Evolutionary conservation across 2,888 invertebrate species (phyloP), one percentile per base, ranked within the genome.

Genomic region (Cheilosia grossa): DNA sequence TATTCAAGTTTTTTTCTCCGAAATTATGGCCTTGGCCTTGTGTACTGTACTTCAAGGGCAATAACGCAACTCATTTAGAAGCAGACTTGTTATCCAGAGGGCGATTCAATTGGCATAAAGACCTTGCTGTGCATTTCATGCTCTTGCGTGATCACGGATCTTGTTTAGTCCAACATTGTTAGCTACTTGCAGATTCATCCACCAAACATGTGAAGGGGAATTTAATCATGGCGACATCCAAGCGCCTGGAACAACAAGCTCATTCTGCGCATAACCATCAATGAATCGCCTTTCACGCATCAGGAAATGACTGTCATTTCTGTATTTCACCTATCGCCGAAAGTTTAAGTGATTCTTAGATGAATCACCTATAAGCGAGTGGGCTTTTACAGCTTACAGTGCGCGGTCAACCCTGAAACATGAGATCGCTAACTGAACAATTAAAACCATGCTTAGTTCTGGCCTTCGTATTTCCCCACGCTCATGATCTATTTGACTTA

Each of bases 341-440:
- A 40, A 1, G 27, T 27, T 61, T 17, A 21, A 51, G 61, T 5
- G 51, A 51, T 40, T 61, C 53, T 51, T 53, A 40, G 42, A 42
- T 72, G 72, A 72, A 30, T 59, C 61, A 72, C 17, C 21, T 2
- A 1, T n/a, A 33, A n/a, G 1, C 7, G 10, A 56, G 19, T 53
- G 33, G 30, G 30, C 54, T 54, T 4, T 47, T 13, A 44, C 7
- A 6, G 27, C 13, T 1, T 44, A 3, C 42, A 19, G 9, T 21
- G 13, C 13, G 21, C 9, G 37, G 37, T 37, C 33, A 37, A 47
- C 69, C 58, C 21, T 69, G 54, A 69, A 44, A 17, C 44, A 54
- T 24, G n/a, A 13, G 54, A 53, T 21, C 13, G 9, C 15, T 15
- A 21, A 69, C 33, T 54, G 44, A 37, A 9, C n/a, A 33, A 49